A percentile compares a stretch with the other conserved stretches of the same genome.
Conservation (phyloP, 2,797 vertebrate species). For the Myoxocephalus aenaeus region DNA sequence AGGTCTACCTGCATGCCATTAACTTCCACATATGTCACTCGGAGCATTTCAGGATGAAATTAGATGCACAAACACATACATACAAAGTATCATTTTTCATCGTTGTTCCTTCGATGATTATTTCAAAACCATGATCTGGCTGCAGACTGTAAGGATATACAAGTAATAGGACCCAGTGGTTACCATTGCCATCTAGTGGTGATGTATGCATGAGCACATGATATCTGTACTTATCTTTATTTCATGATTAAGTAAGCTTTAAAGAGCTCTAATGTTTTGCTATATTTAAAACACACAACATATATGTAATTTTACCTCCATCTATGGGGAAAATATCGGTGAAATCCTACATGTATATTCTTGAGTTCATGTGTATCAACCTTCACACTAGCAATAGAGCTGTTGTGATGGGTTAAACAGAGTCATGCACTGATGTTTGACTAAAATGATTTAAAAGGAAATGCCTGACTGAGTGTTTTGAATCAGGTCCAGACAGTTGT, state of each 20-base stretch:
- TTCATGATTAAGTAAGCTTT: background rate
- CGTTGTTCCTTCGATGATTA: background rate
- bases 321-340: no score
- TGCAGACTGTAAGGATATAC: background rate
- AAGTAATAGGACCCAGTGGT: background rate
- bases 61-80: background rate
- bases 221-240: background rate
- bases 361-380: background rate
- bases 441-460: background rate
- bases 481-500: constrained; percentile 25
- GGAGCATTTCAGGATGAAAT: no score
- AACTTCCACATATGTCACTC: no score
- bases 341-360: no score
- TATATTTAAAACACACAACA: background rate
- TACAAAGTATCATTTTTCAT: background rate
- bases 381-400: background rate
- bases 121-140: background rate
- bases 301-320: background rate
- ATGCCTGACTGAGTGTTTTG: constrained; percentile 10
- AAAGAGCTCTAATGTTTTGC: background rate
- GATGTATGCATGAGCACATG: background rate
- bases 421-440: constrained; percentile 3
- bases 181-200: constrained; percentile 38
- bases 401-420: background rate
- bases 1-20: no score